These are phyloP conservation scores for Diplazon laetatorius DNA, from an alignment of 2,888 invertebrate genomes.

Conservation along the genomic window DNA sequence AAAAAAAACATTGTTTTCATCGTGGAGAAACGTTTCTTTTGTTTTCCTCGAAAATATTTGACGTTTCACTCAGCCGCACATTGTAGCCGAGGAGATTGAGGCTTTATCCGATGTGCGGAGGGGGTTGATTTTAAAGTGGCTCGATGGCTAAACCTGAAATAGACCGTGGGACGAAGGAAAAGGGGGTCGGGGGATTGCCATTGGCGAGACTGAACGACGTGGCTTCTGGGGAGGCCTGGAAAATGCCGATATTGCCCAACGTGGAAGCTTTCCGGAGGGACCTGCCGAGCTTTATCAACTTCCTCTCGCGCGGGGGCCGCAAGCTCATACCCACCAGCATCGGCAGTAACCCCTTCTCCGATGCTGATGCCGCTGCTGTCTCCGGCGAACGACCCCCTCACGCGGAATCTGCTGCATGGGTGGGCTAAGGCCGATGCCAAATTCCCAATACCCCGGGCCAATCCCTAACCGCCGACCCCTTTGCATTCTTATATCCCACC, in stretches of 20 bases:
- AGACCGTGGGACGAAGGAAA: conserved; percentile 7
- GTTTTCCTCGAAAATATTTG: conserved; percentile 3
- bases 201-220: conserved; percentile 39
- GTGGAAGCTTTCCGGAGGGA: conserved; percentile 44
- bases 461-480: neutral
- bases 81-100: conserved; percentile 22
- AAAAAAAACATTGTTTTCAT: neutral
- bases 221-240: conserved; percentile 42
- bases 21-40: neutral
- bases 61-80: conserved; percentile 12
- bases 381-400: conserved; percentile 24
- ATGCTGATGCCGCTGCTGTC: conserved; percentile 24
- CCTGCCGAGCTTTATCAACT: conserved; percentile 62
- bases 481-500: conserved; percentile 26
- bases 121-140: conserved; percentile 39
- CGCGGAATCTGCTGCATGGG: conserved; percentile 38
- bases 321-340: conserved; percentile 43
- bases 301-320: conserved; percentile 49
- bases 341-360: conserved; percentile 19
- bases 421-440: conserved; percentile 55
- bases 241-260: conserved; percentile 56
- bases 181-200: conserved; percentile 17
- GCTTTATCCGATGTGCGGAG: conserved; percentile 16
- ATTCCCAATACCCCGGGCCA: conserved; percentile 36
- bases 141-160: conserved; percentile 37